These are phyloP conservation scores for Adelphocoris suturalis DNA, from an alignment of 2,888 invertebrate genomes.

Conservation along the genomic window DNA sequence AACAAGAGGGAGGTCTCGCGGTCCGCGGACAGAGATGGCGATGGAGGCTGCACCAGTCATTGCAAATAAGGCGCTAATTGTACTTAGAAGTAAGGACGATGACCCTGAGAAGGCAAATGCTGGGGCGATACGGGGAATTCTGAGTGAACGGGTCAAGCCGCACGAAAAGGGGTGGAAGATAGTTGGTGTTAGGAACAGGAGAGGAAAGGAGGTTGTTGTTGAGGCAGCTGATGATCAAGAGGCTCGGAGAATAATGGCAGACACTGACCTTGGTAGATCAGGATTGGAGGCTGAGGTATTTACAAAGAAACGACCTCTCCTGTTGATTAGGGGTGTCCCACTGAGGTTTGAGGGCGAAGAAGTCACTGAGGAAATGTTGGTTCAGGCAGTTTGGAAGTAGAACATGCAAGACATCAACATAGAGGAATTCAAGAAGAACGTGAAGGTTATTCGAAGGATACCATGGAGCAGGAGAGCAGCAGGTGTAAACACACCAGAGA, in stretches of 20 bases:
- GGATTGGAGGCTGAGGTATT: conserved; percentile 6
- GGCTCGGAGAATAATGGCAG: neutral
- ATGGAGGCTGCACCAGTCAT: neutral
- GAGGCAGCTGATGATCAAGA: neutral
- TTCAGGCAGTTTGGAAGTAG: conserved; percentile 12
- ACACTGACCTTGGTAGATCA: neutral
- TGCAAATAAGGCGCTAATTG: neutral
- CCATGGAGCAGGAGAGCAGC: neutral
- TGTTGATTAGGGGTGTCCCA: neutral
- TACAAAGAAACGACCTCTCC: neutral
- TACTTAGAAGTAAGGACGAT: neutral
- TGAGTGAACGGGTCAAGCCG: neutral
- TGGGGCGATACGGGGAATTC: neutral
- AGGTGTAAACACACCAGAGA: neutral
- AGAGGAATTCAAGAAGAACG: neutral
- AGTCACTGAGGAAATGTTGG: neutral
- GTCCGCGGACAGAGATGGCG: neutral
- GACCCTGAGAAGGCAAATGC: neutral
- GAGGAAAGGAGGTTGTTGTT: conserved; percentile 18
- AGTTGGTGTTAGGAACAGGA: neutral
- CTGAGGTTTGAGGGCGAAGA: neutral
- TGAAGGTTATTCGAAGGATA: neutral
- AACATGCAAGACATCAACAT: neutral
- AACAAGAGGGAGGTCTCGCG: neutral
- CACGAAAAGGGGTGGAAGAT: neutral